Conservation (phyloP, 2,113 vertebrate genomes). For the Corythaeola cristata region DNA sequence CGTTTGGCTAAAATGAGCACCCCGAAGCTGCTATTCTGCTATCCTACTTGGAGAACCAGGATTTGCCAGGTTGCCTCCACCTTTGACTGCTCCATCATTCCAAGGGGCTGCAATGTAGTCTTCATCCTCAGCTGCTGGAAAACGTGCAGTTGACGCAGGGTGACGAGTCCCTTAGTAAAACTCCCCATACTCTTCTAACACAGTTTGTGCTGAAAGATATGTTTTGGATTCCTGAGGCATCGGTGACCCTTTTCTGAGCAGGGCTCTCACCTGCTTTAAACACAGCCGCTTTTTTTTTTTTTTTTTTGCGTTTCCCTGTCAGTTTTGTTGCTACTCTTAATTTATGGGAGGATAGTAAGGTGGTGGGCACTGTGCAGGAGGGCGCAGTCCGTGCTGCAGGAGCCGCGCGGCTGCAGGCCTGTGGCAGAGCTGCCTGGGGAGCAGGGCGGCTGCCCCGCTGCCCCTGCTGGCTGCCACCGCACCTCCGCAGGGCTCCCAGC, state of each 20-base stretch:
- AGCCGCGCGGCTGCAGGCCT: background rate
- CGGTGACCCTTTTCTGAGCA: background rate
- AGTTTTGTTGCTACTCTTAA: background rate
- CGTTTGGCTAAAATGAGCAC: background rate
- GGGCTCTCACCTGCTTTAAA: background rate
- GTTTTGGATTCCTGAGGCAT: background rate
- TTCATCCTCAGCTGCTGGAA: background rate
- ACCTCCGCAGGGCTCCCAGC: background rate
- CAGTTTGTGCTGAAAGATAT: background rate
- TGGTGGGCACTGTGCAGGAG: background rate
- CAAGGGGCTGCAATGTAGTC: background rate
- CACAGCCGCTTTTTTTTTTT: background rate
- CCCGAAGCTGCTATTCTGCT: background rate
- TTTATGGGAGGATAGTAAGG: fast-evolving
- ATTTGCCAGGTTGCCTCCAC: background rate
- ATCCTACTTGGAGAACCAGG: background rate
- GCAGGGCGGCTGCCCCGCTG: background rate
- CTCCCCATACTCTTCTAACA: background rate
- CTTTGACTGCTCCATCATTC: background rate
- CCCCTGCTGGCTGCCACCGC: background rate
- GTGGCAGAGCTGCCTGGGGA: fast-evolving
- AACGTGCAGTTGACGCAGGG: background rate
- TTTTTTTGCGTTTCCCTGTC: background rate
- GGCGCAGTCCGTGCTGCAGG: background rate
- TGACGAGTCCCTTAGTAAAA: background rate